These are phyloP conservation scores for Planiliza haematocheilus DNA, from an alignment of 2,113 vertebrate genomes.

Conservation along the genomic window DNA sequence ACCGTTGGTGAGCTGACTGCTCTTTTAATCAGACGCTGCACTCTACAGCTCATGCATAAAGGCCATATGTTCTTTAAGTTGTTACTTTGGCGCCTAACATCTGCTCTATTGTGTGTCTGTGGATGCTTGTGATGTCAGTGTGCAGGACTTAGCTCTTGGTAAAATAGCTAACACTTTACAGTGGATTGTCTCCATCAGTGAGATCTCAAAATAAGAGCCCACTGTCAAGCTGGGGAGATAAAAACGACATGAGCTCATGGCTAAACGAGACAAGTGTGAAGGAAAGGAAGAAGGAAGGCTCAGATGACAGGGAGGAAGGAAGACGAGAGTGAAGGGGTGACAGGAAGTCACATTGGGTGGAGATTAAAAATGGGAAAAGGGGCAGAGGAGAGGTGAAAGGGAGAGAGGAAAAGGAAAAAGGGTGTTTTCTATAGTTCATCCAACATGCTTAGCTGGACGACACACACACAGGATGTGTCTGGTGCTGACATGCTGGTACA, in stretches of 20 bases:
- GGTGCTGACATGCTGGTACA: slow-evolving; percentile 36
- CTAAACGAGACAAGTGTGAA: neutral
- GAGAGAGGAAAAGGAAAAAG: slow-evolving; percentile 36
- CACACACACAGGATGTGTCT: slow-evolving; percentile 44
- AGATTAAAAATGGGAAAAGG: slow-evolving; percentile 35
- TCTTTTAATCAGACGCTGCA: neutral
- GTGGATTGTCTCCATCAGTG: too few species aligned
- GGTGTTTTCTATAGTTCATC: slow-evolving; percentile 46
- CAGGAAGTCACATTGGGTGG: slow-evolving; percentile 43
- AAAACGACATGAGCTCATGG: too few species aligned
- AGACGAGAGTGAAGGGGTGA: slow-evolving; percentile 31
- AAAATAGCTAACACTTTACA: too few species aligned
- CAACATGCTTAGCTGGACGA: slow-evolving; percentile 36
- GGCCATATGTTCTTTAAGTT: too few species aligned
- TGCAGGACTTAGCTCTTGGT: too few species aligned
- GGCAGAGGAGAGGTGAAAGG: slow-evolving; percentile 28
- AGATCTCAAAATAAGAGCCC: too few species aligned
- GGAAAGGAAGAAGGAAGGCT: slow-evolving; percentile 27
- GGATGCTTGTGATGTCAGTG: too few species aligned
- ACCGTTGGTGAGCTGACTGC: neutral
- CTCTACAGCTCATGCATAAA: too few species aligned
- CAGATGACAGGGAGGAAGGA: slow-evolving; percentile 33
- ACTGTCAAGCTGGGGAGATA: too few species aligned
- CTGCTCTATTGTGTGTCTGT: too few species aligned
- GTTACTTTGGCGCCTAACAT: too few species aligned